Base-by-base conservation (phyloP, 2,113 vertebrate species). In the Sinocyclocheilus grahami region DNA sequence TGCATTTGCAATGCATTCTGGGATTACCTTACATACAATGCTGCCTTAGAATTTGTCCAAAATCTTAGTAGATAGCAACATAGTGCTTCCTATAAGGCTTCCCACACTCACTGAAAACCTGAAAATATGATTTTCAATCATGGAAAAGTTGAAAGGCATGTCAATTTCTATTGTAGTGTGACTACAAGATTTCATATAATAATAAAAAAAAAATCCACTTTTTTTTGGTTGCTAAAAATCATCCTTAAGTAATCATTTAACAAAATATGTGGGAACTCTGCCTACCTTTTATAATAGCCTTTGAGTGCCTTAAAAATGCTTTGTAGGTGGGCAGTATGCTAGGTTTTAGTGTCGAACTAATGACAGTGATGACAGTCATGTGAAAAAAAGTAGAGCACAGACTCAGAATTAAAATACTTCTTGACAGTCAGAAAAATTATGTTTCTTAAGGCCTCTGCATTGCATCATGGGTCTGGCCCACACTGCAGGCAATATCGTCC, bases 401-500 rank as follows among this genome's bases (percentile, higher is more conserved):
- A 37, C n/a, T 51, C 10, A 3, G 53, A 30, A 51, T 82, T 37
- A 30, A 69, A 82, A 82, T 33, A 10, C n/a, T 51, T 51, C 39
- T 33, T 53, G n/a, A 53, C 65, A 83, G n/a, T 72, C 18, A 53
- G 27, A 83, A 83, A 33, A 63, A 77, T 20, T 3, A 16, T 16
- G 20, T 65, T 67, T 76, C 51, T 76, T 39, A 58, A 67, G 14
- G 12, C 39, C 13, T 48, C 18, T 33, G 65, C 65, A 83, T 51
- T 55, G 65, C 81, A 83, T 83, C 46, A 72, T 39, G 65, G 81
- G 65, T 71, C 81, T 72, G 46, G 65, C 24, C 65, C 46, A 71
- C 27, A 83, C 81, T 22, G 27, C 65, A 83, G 48, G 81, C 46
- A 83, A 83, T 72, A 83, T 72, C 62, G 9, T 69, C 48, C 48